Base-by-base conservation (phyloP, 2,888 invertebrate species). In the Acleris holmiana region DNA sequence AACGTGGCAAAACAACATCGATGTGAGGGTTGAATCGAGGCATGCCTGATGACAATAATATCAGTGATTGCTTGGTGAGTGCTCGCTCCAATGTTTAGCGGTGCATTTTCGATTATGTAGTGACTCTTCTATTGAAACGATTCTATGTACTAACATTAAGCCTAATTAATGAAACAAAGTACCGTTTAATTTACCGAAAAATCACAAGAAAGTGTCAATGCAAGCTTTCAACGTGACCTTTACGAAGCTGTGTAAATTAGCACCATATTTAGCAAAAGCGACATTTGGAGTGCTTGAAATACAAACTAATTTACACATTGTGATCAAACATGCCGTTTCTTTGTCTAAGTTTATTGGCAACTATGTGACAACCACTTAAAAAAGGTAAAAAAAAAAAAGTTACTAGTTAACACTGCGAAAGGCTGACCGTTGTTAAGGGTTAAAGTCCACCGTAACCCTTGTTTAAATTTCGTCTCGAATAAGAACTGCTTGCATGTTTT, bases 321-420 rank as follows among this genome's bases (percentile, higher is more conserved):
- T 84, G 79, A 88, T 88, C 89, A 89, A 87, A 83, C 90, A 89
- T 88, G 87, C 86, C 88, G 84, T 84, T 79, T 73, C 70, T 50
- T 67, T 72, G 69, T 69, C 76, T 69, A 47, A 47, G 69, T 74
- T 72, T 73, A 72, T 71, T 73, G 71, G 70, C 60, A 72, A 67
- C 64, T 71, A 72, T 69, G 77, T 77, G 76, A 79, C 71, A 75
- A 74, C 71, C 77, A 78, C 68, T 73, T 65, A 15, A 4, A 73
- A 69, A 69, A 76, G 77, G 68, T 74, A 76, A 71, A 71, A 80
- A 81, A 82, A n/a, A 81, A 74, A 80, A 29, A 7, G 82, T 78
- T 82, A 71, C 73, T 71, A 74, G 71, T 76, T 73, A 74, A 72
- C 71, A 72, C 76, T 75, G 54, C 51, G 21, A 54, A 50, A 40